A percentile compares a stretch with the other conserved stretches of the same genome.
phyloP scores from a whole-genome alignment of 2,113 vertebrate genomes.

The Phrynosoma blainvillii region DNA sequence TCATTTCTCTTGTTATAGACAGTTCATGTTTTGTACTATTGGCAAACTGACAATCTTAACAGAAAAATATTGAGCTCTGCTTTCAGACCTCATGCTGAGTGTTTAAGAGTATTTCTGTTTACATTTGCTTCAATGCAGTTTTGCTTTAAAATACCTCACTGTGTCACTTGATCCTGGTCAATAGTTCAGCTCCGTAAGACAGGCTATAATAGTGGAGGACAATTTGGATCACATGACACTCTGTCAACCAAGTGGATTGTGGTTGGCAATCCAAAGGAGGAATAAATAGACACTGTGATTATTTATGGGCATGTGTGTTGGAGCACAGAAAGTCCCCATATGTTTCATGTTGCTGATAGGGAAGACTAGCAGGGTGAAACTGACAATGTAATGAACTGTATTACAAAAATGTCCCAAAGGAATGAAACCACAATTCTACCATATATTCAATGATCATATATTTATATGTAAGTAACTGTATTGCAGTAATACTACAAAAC shows the following conservation, averaged over 20 bases:
- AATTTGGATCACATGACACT: slow-evolving; percentile 41
- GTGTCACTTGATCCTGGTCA: slow-evolving; percentile 51
- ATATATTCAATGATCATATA: no score
- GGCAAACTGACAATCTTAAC: not conserved
- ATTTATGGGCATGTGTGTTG: slow-evolving; percentile 33
- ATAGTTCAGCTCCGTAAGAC: slow-evolving; percentile 38
- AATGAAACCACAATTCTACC: no score
- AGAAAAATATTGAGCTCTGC: not conserved
- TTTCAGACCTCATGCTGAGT: not conserved
- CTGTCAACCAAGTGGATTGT: slow-evolving; percentile 49
- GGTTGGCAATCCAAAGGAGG: slow-evolving; percentile 38
- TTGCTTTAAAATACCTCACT: slow-evolving; percentile 53
- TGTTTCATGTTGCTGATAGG: slow-evolving; percentile 37
- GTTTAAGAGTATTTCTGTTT: slow-evolving; percentile 40
- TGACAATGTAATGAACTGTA: no score
- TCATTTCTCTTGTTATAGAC: not conserved
- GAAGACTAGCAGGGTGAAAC: no score
- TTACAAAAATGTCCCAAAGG: no score
- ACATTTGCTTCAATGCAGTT: slow-evolving; percentile 31
- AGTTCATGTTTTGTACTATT: not conserved
- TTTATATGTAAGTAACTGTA: no score
- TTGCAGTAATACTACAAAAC: no score
- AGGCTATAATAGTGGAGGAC: slow-evolving; percentile 51
- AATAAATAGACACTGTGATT: slow-evolving; percentile 56
- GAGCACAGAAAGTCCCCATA: not conserved